Base-by-base conservation (phyloP, 1,140 invertebrate genomes). In the Atta colombica region DNA sequence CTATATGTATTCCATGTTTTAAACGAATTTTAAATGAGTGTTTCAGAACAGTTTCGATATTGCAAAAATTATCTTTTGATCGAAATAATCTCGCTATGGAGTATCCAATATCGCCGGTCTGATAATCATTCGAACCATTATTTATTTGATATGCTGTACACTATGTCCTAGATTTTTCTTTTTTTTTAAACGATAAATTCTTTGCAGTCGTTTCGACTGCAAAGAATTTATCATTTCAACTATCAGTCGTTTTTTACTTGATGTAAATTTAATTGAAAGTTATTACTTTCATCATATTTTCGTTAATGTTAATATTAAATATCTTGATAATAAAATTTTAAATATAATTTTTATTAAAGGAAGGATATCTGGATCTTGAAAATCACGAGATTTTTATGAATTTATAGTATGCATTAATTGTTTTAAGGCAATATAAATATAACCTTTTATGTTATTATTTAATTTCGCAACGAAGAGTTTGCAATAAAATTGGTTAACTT, bases 11-110 rank as follows among this genome's bases (percentile, higher is more conserved):
- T 35, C 68, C 39, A 14, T n/a, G 58, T 55, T 63, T 74, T 84
- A 84, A 84, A 75, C 69, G 69, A 84, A 84, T 84, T 84, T 84
- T 75, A 84, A 84, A 84, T 61, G 68, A 74, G 55, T 74, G 45
- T 35, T 72, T n/a, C 69, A 58, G 14, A 14, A 75, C 10, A 51
- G 55, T 60, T 39, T 51, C 69, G 55, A 61, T 84, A 75, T 84
- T 61, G 69, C 69, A 75, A 84, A 75, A 84, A 84, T 84, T 84
- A 75, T 84, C 39, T 63, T 61, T 75, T 71, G 55, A 82, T 72
- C 28, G 8, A 61, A 75, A 84, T 75, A 75, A 75, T 61, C 28
- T 75, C 69, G 39, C 55, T 61, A 75, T 14, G 28, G 25, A 35
- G 5, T 53, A 35, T n/a, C 39, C 55, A 74, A 75, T 84, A 74